These are phyloP conservation scores for Hyphantria cunea DNA, from an alignment of 1,140 invertebrate genomes.

Conservation along the genomic window DNA sequence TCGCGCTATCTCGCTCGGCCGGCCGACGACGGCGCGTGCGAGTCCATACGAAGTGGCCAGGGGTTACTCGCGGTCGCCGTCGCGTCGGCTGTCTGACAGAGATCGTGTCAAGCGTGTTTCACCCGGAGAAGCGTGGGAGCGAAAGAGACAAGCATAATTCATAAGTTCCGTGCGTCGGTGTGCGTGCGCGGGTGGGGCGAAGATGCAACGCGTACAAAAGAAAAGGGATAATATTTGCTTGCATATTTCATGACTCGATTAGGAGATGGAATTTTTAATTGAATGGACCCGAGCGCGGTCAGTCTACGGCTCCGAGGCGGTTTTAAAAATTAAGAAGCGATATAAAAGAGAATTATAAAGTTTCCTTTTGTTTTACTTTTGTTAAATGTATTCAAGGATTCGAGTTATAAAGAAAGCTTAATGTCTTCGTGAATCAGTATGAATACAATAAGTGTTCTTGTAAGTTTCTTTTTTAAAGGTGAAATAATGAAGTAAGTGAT, in stretches of 20 bases:
- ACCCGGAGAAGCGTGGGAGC: slow-evolving; percentile 43
- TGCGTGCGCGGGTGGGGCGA: slow-evolving; percentile 80
- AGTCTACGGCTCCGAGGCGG: slow-evolving; percentile 45
- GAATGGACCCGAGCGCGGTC: slow-evolving; percentile 74
- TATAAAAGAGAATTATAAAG: slow-evolving; percentile 21
- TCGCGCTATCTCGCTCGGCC: slow-evolving; percentile 69
- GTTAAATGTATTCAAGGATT: background rate
- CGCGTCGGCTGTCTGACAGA: slow-evolving; percentile 65
- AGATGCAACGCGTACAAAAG: slow-evolving; percentile 79
- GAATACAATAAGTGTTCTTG: too few species aligned
- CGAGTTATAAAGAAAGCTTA: slow-evolving; percentile 1
- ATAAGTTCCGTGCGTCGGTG: slow-evolving; percentile 75
- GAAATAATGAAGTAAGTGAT: too few species aligned
- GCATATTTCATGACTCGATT: slow-evolving; percentile 82
- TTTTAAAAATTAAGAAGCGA: slow-evolving; percentile 27
- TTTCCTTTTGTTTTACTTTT: slow-evolving; percentile 27
- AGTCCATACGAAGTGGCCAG: slow-evolving; percentile 74
- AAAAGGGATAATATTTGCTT: slow-evolving; percentile 81
- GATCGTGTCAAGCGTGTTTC: slow-evolving; percentile 48
- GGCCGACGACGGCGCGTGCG: slow-evolving; percentile 76
- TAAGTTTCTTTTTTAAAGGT: too few species aligned
- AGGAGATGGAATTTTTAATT: slow-evolving; percentile 82
- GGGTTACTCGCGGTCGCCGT: slow-evolving; percentile 78
- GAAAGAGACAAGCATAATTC: slow-evolving; percentile 63
- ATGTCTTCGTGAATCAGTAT: background rate